Base-by-base conservation (phyloP, 2,888 invertebrate species). In the Notodonta ziczac region DNA sequence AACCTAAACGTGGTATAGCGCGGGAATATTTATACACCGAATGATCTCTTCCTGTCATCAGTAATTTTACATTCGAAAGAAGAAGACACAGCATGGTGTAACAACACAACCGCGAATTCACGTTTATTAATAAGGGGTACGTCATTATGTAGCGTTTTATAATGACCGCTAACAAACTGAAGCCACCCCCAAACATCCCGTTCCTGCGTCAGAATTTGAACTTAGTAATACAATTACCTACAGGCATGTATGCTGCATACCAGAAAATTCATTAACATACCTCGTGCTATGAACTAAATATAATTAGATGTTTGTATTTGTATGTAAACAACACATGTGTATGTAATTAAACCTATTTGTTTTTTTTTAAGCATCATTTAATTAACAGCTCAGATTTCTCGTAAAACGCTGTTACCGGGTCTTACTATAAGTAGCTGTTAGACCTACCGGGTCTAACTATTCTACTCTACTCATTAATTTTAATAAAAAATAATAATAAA, bases 121-220 rank as follows among this genome's bases (percentile, higher is more conserved):
- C 24, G 24, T 24, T 24, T 39, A 39, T 39, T 39, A 39, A 39
- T 39, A 39, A 1, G 24, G 24, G 24, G 24, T 42, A 42, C 9
- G 10, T 42, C 4, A 10, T 42, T 10, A 51, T 51, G 24, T 2
- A 51, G 12, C 10, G 5, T 52, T 54, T 58, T 50, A 58, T 60
- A 60, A 59, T 62, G 57, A 60, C 60, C 59, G 61, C 62, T 56
- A 58, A 58, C 39, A 14, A 32, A 35, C 60, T 48, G 54, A 54
- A 39, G 39, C 39, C 54, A 54, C n/a, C 13, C 51, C 39, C 39
- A 39, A 13, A 7, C 35, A 13, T 35, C 5, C 35, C 50, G 16
- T 48, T 24, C 3, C 35, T 53, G 32, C 39, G 14, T 54, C 14
- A 54, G 54, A 54, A 39, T 54, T 35, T 12, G 14, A n/a, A 39